Evolutionary conservation across 2,888 invertebrate genomes (phyloP).

Genomic region (Gymnocheta viridis): DNA sequence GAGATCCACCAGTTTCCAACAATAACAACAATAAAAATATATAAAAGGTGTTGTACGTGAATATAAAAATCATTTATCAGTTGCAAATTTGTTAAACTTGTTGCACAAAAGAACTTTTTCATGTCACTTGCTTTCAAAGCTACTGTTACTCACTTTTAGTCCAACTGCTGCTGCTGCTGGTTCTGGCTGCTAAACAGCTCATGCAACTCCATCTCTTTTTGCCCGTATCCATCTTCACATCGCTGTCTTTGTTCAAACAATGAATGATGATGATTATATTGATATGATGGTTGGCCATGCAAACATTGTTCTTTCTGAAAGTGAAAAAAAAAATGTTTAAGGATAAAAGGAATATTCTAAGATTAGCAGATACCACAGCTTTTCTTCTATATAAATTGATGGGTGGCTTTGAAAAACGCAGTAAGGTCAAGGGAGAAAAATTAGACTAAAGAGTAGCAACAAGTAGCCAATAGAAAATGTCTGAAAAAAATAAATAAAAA

Average conservation of each 20-base stretch:
- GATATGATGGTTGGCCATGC: conserved; percentile 63
- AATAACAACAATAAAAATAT: conserved; percentile 33
- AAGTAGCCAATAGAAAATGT: conserved; percentile 76
- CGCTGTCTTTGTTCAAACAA: conserved; percentile 39
- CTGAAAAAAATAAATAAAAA: background rate
- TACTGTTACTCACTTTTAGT: conserved; percentile 71
- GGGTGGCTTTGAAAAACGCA: background rate
- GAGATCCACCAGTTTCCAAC: conserved; percentile 17
- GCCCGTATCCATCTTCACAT: background rate
- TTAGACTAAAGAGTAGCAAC: conserved; percentile 70
- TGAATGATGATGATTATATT: conserved; percentile 69
- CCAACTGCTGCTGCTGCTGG: background rate
- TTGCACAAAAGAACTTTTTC: conserved; percentile 80
- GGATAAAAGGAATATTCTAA: conserved; percentile 53
- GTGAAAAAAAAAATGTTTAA: conserved; percentile 31
- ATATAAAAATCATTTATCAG: conserved; percentile 79
- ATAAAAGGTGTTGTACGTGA: conserved; percentile 71
- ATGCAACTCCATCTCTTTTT: background rate
- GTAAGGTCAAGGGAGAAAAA: conserved; percentile 1
- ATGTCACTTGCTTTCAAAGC: conserved; percentile 76
- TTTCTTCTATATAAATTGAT: conserved; percentile 19
- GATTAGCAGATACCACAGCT: conserved; percentile 34
- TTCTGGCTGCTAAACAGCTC: background rate
- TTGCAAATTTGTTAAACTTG: conserved; percentile 78
- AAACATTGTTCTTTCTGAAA: conserved; percentile 21